A percentile compares a stretch with the other conserved stretches of the same genome.
Conservation (phyloP, 2,888 invertebrate species). For the Tiliacea aurago region DNA sequence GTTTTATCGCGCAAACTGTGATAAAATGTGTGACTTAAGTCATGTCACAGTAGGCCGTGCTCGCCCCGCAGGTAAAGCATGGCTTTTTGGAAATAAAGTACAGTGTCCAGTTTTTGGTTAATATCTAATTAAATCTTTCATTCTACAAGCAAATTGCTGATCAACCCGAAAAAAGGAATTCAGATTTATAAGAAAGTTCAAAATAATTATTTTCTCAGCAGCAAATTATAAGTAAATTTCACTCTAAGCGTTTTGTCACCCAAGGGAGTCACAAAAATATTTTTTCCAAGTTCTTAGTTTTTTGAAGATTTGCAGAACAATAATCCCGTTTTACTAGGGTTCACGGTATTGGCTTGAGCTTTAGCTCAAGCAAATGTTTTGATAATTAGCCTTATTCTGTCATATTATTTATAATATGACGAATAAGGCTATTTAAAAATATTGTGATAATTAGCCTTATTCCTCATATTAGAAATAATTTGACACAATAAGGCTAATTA, state of each 20-base stretch:
- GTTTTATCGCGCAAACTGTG: too few species aligned
- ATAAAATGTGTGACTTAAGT: too few species aligned
- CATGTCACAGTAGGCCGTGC: too few species aligned
- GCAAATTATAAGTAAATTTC: conserved; percentile 38
- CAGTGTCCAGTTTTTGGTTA: not conserved
- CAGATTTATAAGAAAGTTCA: not conserved
- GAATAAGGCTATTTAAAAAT: too few species aligned
- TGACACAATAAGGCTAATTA: not conserved
- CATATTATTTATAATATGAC: too few species aligned
- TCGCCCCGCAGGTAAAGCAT: not conserved
- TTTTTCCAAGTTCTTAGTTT: conserved; percentile 38
- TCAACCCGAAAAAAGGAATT: not conserved
- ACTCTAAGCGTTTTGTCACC: conserved; percentile 23
- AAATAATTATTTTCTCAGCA: conserved; percentile 32
- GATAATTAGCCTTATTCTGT: too few species aligned
- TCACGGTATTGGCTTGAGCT: conserved; percentile 13
- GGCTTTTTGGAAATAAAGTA: too few species aligned
- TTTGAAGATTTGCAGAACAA: conserved; percentile 47
- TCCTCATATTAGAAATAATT: conserved; percentile 6
- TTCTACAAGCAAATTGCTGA: not conserved
- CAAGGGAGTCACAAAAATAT: conserved; percentile 39
- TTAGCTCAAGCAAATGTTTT: too few species aligned
- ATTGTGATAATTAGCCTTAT: too few species aligned
- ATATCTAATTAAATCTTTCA: not conserved
- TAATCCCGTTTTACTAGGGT: conserved; percentile 30